These are phyloP conservation scores for Drosophila quasianomalipes DNA, from an alignment of 2,888 invertebrate species.

Conservation along the genomic window DNA sequence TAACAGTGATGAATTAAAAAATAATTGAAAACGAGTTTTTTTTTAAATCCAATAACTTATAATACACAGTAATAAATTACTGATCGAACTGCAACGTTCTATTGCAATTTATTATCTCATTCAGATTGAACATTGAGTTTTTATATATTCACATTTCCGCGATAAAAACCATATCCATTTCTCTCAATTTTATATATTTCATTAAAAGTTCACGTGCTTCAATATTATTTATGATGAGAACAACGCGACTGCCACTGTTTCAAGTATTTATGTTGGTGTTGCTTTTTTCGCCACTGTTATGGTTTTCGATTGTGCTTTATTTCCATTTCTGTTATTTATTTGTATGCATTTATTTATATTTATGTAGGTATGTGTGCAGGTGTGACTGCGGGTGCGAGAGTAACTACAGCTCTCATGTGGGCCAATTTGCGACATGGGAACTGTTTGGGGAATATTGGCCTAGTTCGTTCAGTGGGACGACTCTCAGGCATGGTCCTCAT, in stretches of 20 bases:
- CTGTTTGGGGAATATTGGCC: constrained; percentile 25
- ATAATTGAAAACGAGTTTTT: not conserved
- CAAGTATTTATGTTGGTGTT: constrained; percentile 33
- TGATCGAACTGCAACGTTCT: not conserved
- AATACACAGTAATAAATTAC: not conserved
- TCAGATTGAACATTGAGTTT: not conserved
- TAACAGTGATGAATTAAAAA: not conserved
- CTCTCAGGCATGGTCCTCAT: not conserved
- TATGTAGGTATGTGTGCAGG: constrained; percentile 27
- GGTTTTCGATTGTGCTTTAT: constrained; percentile 53
- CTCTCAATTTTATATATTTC: constrained; percentile 25
- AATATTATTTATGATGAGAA: constrained; percentile 48
- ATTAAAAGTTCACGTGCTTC: constrained; percentile 35
- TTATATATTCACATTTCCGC: too few relatives aligned
- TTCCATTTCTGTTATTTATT: constrained; percentile 53
- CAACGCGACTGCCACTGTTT: constrained; percentile 21
- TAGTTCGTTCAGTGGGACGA: constrained; percentile 3
- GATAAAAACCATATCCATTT: constrained; percentile 3
- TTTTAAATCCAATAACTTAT: not conserved
- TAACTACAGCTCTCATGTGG: constrained; percentile 9
- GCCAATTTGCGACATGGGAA: constrained; percentile 19
- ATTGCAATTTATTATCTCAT: not conserved
- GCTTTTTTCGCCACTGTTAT: constrained; percentile 35
- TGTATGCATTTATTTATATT: constrained; percentile 60
- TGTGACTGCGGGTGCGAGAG: not conserved